Evolutionary conservation across 2,888 invertebrate species (phyloP), one percentile per base, ranked within the genome.

Genomic region (Escarpia spicata): DNA sequence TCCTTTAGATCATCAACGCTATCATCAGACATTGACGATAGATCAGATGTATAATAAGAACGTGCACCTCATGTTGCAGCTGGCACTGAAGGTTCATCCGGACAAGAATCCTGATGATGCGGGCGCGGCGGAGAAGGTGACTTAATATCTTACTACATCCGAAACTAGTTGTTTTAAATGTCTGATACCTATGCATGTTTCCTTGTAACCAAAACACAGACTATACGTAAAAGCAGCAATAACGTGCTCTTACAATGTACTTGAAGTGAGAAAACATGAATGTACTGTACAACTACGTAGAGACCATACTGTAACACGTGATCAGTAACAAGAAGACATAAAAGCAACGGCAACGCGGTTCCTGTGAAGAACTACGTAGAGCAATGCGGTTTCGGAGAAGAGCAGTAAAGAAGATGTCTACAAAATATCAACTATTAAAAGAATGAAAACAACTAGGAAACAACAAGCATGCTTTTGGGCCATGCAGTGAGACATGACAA

Each of bases 81-180:
- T 96, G 91, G 96, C 96, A 4, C 94, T 96, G 90, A 96, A 95
- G 93, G 96, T 94, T 93, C 96, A 96, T 93, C 96, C 96, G 58
- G 99, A 99, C 97, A 99, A 99, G 97, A 99, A 99, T 97, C 98
- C 98, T 91, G 98, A 98, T 96, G 98, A 99, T 97, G 98, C 98
- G 94, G 98, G 98, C 0, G 99, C 99, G 92, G 97, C 98, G 93
- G 99, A 99, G 95, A 99, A 98, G 97, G 98, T 98, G 96, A 97
- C 93, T 43, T 31, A 3, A 26, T 44, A 44, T 19, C 92, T 43
- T 37, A 75, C 75, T 26, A 75, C 19, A 26, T 75, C 26, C 6
- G 19, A 19, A 26, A n/a, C 75, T 75, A n/a, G 75, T n/a, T 75
- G 26, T 75, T 75, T 26, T 75, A 75, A 75, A 75, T n/a, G 75